Evolutionary conservation across 2,113 vertebrate genomes (phyloP), one percentile per base, ranked within the genome.

Genomic region (Rhadina sibilatrix): DNA sequence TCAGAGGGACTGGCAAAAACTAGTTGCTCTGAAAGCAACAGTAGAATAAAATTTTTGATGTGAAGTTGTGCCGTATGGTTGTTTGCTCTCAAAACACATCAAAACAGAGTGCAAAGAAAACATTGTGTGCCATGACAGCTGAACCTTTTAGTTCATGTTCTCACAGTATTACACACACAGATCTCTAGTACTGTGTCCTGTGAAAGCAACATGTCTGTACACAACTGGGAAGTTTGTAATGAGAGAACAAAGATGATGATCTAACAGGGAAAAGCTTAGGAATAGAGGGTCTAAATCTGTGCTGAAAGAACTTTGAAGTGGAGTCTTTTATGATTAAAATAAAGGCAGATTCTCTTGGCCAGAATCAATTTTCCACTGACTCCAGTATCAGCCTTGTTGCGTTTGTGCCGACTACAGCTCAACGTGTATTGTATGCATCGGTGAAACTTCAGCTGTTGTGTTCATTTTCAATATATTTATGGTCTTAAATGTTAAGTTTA

Each of bases 51-150:
- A 90, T 82, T 90, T 91, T 96, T 96, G 60, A 56, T 94, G 74
- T 96, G 35, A 84, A 85, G 44, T 95, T 96, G 82, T 95, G 82
- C 35, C 1, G 6, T 92, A 27, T 77, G 94, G 47, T 90, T 97
- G 89, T 96, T 96, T 97, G 83, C 89, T 93, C 80, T 96, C 87
- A 94, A 94, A 97, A 86, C 54, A 95, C 80, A 89, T 92, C 92
- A 95, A 92, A 96, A 59, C 3, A 5, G 63, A 69, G 20, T 70
- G 47, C 72, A 95, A 94, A 93, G 59, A 93, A 96, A 96, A 78
- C 20, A 59, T 38, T 61, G 76, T 35, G 30, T 84, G 84, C 86
- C 44, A 23, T 66, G 80, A 70, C 42, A 93, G 70, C 71, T 85
- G 65, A 74, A 42, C 42, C 80, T 60, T 80, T 83, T 85, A 49